Base-by-base conservation (phyloP, 2,888 invertebrate species). In the Caenorhabditis angaria region DNA sequence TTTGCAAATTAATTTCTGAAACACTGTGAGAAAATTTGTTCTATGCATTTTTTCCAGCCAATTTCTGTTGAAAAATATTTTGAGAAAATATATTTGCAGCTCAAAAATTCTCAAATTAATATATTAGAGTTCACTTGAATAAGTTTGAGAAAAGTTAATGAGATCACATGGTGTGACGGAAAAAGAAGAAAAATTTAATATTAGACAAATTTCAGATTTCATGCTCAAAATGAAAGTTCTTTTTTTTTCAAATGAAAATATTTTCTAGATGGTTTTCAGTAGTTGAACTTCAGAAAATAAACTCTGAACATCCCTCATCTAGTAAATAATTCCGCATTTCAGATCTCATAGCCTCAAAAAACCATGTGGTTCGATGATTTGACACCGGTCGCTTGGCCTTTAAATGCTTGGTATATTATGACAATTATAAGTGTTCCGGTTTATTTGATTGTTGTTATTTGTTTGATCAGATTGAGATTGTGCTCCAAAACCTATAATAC, bases 401-500 rank as follows among this genome's bases (percentile, higher is more conserved):
- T 28, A 1, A 27, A 54, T 54, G 54, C 59, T 4, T 65, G 41
- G 14, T 59, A 55, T 54, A 20, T 32, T 5, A 28, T 61, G 8
- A 29, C 54, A 18, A 22, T 22, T 1, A 25, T 61, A 6, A 25
- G 47, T 10, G 20, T 56, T 28, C 65, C 65, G 10, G n/a, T 61
- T 4, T 66, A 66, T 47, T 24, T 61, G 22, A 0, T 56, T 6
- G 51, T 66, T 27, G 5, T 66, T 0, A 14, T 61, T 3, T 61
- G 57, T 61, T 27, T 67, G 24, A 27, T 61, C 24, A 32, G 35
- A 20, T 22, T 62, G 0, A 20, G 67, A 51, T 59, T 28, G 6
- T 24, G 22, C 22, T 32, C 51, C n/a, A 25, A 20, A 48, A 8
- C n/a, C 1, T 67, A 59, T 58, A 32, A 54, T 12, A 67, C 58